A percentile compares a stretch with the other conserved stretches of the same genome.
These are phyloP conservation scores for Pristionchus exspectatus DNA, from an alignment of 2,888 invertebrate genomes.

Conservation along the genomic window DNA sequence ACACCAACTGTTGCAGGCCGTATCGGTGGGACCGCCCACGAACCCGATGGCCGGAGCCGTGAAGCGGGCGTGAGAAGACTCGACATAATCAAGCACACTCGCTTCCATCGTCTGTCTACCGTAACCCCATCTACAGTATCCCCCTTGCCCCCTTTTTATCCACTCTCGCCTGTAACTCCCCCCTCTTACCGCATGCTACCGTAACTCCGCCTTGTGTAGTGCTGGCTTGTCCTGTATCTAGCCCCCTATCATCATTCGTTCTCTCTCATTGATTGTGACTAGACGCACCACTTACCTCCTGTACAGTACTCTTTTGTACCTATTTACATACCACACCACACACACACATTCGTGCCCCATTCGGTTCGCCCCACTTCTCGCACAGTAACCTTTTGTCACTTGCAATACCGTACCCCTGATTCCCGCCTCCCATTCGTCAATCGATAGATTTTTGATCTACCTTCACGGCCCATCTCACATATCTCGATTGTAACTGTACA, in stretches of 20 bases:
- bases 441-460: slow-evolving; percentile 33
- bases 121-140: slow-evolving; percentile 11
- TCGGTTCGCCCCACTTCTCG: not conserved
- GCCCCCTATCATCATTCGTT: not conserved
- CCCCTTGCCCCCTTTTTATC: not conserved
- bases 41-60: slow-evolving; percentile 14
- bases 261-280: slow-evolving; percentile 21
- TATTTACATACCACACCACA: not conserved
- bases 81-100: slow-evolving; percentile 12
- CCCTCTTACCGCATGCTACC: not conserved
- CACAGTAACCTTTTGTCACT: slow-evolving; percentile 42
- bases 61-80: slow-evolving; percentile 28
- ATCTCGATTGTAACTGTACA: slow-evolving; percentile 42
- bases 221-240: not conserved
- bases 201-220: slow-evolving; percentile 10
- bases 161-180: slow-evolving; percentile 6
- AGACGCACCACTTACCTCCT: not conserved
- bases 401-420: slow-evolving; percentile 35
- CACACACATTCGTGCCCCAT: not conserved
- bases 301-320: slow-evolving; percentile 5
- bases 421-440: not conserved
- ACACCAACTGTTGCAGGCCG: not conserved
- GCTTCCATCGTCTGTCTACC: not conserved
- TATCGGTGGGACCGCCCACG: slow-evolving; percentile 3
- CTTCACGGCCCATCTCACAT: not conserved